phyloP scores from a whole-genome alignment of 2,113 vertebrate genomes.

The Calyptommatus sinebrachiatus region DNA sequence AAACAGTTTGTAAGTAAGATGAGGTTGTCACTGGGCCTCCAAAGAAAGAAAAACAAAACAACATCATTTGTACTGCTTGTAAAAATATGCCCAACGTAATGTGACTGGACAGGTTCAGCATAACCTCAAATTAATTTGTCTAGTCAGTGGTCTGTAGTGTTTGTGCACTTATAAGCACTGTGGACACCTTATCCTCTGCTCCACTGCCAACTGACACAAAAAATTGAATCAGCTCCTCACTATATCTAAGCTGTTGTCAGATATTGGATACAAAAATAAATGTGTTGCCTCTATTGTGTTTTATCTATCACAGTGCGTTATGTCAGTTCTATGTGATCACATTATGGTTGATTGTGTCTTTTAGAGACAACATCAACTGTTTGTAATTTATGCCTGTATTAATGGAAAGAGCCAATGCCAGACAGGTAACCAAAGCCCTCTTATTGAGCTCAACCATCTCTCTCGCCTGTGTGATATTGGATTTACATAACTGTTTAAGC shows the following conservation, averaged over 20 bases:
- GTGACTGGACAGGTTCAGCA: constrained; percentile 49
- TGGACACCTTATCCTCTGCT: constrained; percentile 56
- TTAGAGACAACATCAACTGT: constrained; percentile 27
- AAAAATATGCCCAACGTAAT: constrained; percentile 52
- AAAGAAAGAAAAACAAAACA: constrained; percentile 20
- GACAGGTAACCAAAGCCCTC: constrained; percentile 43
- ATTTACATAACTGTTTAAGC: constrained; percentile 48
- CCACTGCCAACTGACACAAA: constrained; percentile 55
- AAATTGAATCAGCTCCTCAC: constrained; percentile 60
- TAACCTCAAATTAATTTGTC: constrained; percentile 57
- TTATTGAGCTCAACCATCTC: constrained; percentile 12
- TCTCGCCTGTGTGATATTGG: not conserved
- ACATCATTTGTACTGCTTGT: constrained; percentile 36
- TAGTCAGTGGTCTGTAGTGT: constrained; percentile 47
- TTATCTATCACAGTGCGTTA: constrained; percentile 52
- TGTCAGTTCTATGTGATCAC: constrained; percentile 38
- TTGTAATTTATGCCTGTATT: constrained; percentile 37
- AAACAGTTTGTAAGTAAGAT: constrained; percentile 19
- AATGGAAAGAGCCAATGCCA: constrained; percentile 39
- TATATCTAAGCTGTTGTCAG: constrained; percentile 54
- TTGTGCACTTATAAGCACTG: constrained; percentile 52
- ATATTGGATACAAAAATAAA: constrained; percentile 62
- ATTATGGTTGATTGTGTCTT: constrained; percentile 39
- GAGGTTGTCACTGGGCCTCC: constrained; percentile 22
- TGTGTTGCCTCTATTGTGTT: constrained; percentile 46